Evolutionary conservation across 37 sponge, comb jelly and placozoan species (phyloP), one percentile per base, ranked within the genome.

Genomic region (Halichondria panicea): DNA sequence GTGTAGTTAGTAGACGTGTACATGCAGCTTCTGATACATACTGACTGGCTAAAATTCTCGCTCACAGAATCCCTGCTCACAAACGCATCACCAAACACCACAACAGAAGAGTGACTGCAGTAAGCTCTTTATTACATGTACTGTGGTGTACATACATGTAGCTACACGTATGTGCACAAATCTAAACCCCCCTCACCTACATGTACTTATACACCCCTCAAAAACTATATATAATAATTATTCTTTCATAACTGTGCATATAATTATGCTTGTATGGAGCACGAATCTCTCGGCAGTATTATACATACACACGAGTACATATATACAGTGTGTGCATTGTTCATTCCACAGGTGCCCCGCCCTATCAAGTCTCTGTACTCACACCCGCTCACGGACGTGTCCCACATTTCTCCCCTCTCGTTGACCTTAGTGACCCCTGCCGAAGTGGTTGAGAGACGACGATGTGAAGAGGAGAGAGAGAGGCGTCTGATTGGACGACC

Each of bases 291-390:
- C 52, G 52, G 15, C 15, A 48, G 52, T 15, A 15, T 48, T 11
- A 18, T 11, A 48, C 15, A 59, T 9, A n/a, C 61, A 9, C 25
- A n/a, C 25, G 61, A 8, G 7, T 59, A 18, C 27, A 7, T 22
- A 59, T 59, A 30, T 25, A 59, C 12, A 27, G 61, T 59, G 8
- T 59, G 22, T 18, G 31, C 4, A 15, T 21, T 24, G 15, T 13
- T 54, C 0, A 30, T 36, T 61, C 15, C 31, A 1, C 59, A 77
- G 83, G 83, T 88, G 32, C 89, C 89, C 21, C 33, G 75, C 2
- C 63, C 84, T 36, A 56, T 89, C 56, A 89, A 89, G 62, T 28
- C 66, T 0, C 79, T 89, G 43, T 89, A 89, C 37, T 36, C 78
- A 21, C 24, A 60, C 25, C 89, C 89, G 4, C 19, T 83, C 43